Base-by-base conservation (phyloP, 2,888 invertebrate genomes). In the Pseudolycoriella hygida region DNA sequence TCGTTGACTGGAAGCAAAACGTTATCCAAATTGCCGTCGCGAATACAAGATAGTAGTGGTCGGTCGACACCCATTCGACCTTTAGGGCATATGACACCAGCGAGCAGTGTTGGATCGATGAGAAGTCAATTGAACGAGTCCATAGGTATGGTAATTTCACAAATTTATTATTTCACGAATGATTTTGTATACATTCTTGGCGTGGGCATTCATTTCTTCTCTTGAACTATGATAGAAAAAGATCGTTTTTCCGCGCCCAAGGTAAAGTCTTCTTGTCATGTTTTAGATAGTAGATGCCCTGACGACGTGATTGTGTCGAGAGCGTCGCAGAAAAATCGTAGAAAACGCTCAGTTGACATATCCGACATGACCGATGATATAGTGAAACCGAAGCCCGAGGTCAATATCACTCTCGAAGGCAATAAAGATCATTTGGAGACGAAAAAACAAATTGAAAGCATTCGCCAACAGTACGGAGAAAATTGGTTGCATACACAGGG, bases 401-500 rank as follows among this genome's bases (percentile, higher is more conserved):
- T 49, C 3, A 49, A 48, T 44, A 44, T 32, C 5, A 50, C 48
- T 48, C 37, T 44, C 57, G 62, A 61, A 47, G 54, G 56, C 19
- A 60, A 61, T 17, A 56, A 57, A 19, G 70, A 71, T 44, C 72
- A 75, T 55, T 59, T 76, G 47, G 71, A 72, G 53, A 72, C 71
- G 0, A 76, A 74, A 52, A 67, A 68, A 50, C 69, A 73, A 57
- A 70, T 78, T 47, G 68, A 76, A 51, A 67, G 63, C 17, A 53
- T 77, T 15, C 62, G 75, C 12, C 60, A 70, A 49, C 68, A 69
- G 52, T 74, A 70, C 55, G 78, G 77, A 11, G 69, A 70, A 51
- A 67, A 71, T 43, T 79, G 78, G 78, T 54, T 79, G 25, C 70
- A 70, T 47, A 66, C 65, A 42, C 63, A 69, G 42, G 69, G 68